Base-by-base conservation (phyloP, 2,797 vertebrate species). In the Synanceia verrucosa region DNA sequence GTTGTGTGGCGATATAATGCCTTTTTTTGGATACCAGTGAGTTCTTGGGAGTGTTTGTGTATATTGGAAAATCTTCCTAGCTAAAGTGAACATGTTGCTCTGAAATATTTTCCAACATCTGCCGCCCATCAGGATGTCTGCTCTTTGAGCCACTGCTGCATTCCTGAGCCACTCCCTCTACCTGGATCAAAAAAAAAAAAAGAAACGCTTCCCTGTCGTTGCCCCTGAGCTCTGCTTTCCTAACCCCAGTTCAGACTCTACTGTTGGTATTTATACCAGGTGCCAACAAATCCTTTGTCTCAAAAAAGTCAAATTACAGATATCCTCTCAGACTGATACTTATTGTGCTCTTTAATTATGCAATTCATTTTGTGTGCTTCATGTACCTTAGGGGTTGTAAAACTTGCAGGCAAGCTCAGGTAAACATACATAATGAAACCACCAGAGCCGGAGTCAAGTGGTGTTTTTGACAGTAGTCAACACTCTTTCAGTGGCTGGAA, bases 101-200 rank as follows among this genome's bases (percentile, higher is more conserved):
- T 82, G 91, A 92, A 93, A 94, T 95, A 93, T 91, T 95, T 94
- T 94, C 91, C 92, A 93, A 93, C 94, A 96, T 95, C 94, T 95
- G 95, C 90, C 90, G 88, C 89, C 92, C 93, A 95, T 95, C 94
- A 94, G 93, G 85, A 89, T 81, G 93, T 94, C 94, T 94, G 93
- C 90, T 89, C 78, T 91, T 85, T 83, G 85, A 93, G 90, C 92
- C 91, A 90, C 91, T 85, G 82, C 83, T 88, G 88, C 94, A 95
- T 95, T 95, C 94, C 94, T 93, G 87, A 92, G 93, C 89, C 84
- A 83, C 92, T 95, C 91, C 89, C 91, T 93, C 89, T 95, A 95
- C 94, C 94, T 95, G 94, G 90, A 93, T 92, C 86, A 90, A 91
- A 92, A 91, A 37, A 50, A n/a, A 83, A 83, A 36, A 85, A 83